Conservation (phyloP, 1,140 invertebrate genomes). For the Halesus radiatus region DNA sequence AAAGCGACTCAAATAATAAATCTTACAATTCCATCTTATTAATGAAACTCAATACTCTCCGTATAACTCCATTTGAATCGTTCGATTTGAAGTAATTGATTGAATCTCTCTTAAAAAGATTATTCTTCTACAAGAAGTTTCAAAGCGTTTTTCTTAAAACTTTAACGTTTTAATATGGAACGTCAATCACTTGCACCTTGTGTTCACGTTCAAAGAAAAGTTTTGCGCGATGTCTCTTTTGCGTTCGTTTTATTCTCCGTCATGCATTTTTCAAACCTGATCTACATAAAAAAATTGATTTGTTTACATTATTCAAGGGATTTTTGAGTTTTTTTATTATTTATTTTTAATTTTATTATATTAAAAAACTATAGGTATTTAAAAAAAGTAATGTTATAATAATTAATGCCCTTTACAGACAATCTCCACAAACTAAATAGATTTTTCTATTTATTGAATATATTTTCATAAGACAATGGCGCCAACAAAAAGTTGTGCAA, state of each 20-base stretch:
- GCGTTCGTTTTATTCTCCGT: too few relatives aligned
- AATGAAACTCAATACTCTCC: slow-evolving; percentile 33
- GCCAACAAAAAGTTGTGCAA: too few relatives aligned
- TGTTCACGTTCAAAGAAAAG: slow-evolving; percentile 11
- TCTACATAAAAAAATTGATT: not conserved
- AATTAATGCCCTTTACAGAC: too few relatives aligned
- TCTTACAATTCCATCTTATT: slow-evolving; percentile 7
- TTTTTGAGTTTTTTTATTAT: not conserved
- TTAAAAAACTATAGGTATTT: too few relatives aligned
- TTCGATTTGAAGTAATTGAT: slow-evolving; percentile 47
- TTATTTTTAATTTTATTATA: too few relatives aligned
- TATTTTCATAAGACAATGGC: too few relatives aligned
- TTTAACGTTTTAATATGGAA: slow-evolving; percentile 42
- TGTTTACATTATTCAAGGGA: too few relatives aligned
- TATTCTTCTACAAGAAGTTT: slow-evolving; percentile 33
- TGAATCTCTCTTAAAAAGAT: slow-evolving; percentile 32
- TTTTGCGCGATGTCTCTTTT: not conserved
- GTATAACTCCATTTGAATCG: slow-evolving; percentile 18
- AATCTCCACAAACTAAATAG: too few relatives aligned
- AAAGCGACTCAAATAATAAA: slow-evolving; percentile 16
- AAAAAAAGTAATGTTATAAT: too few relatives aligned
- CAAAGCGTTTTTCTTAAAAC: not conserved
- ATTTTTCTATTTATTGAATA: too few relatives aligned
- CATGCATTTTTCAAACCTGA: slow-evolving; percentile 1
- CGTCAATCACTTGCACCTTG: slow-evolving; percentile 41